Conservation (phyloP, 2,113 vertebrate species). For the Anguilla rostrata region DNA sequence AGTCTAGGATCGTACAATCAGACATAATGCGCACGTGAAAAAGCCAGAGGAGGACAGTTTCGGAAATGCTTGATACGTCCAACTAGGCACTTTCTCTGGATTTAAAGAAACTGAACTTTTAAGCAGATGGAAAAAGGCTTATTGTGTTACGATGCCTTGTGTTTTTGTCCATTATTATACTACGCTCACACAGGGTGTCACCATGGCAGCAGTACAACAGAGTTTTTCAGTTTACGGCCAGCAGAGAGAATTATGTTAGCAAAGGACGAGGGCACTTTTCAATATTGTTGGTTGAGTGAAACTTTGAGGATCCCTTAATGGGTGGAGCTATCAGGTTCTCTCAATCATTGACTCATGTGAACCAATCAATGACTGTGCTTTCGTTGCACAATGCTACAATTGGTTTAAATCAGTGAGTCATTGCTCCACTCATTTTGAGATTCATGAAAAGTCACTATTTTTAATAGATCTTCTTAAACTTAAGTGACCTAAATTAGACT, state of each 20-base stretch:
- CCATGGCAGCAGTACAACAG: not conserved
- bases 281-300: not conserved
- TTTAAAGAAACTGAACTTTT: too few species aligned
- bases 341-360: not conserved
- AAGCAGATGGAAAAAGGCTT: too few species aligned
- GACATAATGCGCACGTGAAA: too few species aligned
- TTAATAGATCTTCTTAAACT: not conserved
- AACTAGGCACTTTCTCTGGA: not conserved
- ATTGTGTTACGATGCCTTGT: too few species aligned
- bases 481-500: not conserved
- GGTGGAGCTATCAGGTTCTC: not conserved
- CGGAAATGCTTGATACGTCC: not conserved
- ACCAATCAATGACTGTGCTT: not conserved
- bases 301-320: not conserved
- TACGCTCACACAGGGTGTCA: too few species aligned
- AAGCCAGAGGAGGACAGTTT: too few species aligned
- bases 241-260: not conserved
- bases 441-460: not conserved
- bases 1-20: too few species aligned
- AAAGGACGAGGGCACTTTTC: not conserved
- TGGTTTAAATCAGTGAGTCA: not conserved
- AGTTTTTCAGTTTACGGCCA: not conserved
- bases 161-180: not conserved
- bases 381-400: not conserved
- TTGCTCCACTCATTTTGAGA: not conserved